A percentile compares a stretch with the other conserved stretches of the same genome.
phyloP scores from a whole-genome alignment of 2,797 vertebrate species.

The Periophthalmus magnuspinnatus region DNA sequence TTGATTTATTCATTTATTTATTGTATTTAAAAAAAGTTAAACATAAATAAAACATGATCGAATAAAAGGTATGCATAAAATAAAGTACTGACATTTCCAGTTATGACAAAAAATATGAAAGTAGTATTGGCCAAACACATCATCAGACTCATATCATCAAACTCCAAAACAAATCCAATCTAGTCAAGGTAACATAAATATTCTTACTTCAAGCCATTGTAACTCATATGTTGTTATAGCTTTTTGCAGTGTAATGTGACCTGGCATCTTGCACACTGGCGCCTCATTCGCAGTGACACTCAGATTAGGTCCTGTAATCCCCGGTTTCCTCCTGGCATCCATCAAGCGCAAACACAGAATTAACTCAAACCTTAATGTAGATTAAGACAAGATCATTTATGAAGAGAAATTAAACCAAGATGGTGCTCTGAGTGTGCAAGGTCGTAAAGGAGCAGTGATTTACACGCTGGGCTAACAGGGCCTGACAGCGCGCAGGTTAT shows the following conservation, averaged over 20 bases:
- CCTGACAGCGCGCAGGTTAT: slow-evolving; percentile 45
- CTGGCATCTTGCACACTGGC: slow-evolving; percentile 81
- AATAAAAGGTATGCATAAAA: too few relatives aligned
- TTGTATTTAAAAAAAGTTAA: too few relatives aligned
- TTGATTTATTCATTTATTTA: too few relatives aligned
- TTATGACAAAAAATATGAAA: too few relatives aligned
- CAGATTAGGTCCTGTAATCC: slow-evolving; percentile 86
- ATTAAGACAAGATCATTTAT: slow-evolving; percentile 74
- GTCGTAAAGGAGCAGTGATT: slow-evolving; percentile 45
- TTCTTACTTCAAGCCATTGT: neutral
- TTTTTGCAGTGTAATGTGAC: slow-evolving; percentile 61
- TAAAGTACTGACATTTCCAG: too few relatives aligned
- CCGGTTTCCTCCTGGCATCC: slow-evolving; percentile 76
- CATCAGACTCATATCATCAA: neutral
- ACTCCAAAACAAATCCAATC: neutral
- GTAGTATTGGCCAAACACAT: too few relatives aligned
- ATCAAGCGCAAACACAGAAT: slow-evolving; percentile 63
- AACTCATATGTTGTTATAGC: neutral
- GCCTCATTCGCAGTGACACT: slow-evolving; percentile 86
- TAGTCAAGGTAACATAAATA: neutral
- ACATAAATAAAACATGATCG: too few relatives aligned
- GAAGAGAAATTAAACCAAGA: slow-evolving; percentile 68
- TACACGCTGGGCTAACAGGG: slow-evolving; percentile 18
- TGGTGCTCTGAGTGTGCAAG: slow-evolving; percentile 49
- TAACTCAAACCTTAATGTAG: slow-evolving; percentile 80